Evolutionary conservation across 1,140 invertebrate genomes (phyloP), one percentile per base, ranked within the genome.

Genomic region (Heliconius nattereri): DNA sequence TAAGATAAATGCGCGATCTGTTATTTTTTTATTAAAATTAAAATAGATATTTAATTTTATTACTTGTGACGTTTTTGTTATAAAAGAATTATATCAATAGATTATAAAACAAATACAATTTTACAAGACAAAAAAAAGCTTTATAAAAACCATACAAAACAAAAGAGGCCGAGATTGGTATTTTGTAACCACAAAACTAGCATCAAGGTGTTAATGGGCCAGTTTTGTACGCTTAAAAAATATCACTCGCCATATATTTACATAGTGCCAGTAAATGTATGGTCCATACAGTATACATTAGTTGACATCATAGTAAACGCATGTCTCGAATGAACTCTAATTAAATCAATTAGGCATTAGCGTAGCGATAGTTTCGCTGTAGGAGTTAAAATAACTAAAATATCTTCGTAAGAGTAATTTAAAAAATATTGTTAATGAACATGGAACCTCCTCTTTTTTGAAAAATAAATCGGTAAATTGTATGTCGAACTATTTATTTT

Each of bases 171-270:
- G 23, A 19, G 7, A 23, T 66, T 72, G 71, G 29, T 40, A 37
- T 72, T 72, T 72, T 35, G 32, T 72, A 72, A 72, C 71, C 37
- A 76, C 76, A 83, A 83, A 85, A 76, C 76, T 89, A 81, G 78
- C 89, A 82, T 75, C 32, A 71, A 52, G 40, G 54, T 81, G 88
- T 80, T 90, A 90, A 88, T 84, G 76, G 78, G 75, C 78, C 78
- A 79, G 80, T 83, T 83, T 87, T 54, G 76, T 77, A 81, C 75
- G 57, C 76, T 84, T 84, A 81, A 87, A 87, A 87, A 82, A 80
- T 75, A 84, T 85, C 79, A 84, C 76, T 81, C 75, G 66, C 49
- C 45, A 73, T 54, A 35, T 78, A 78, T 78, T 78, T 60, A 73
- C 71, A 73, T 45, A 37, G 77, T 45, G 49, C 19, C 77, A 78